Evolutionary conservation across 2,888 invertebrate genomes (phyloP).

Genomic region (Drosophila tanythrix): DNA sequence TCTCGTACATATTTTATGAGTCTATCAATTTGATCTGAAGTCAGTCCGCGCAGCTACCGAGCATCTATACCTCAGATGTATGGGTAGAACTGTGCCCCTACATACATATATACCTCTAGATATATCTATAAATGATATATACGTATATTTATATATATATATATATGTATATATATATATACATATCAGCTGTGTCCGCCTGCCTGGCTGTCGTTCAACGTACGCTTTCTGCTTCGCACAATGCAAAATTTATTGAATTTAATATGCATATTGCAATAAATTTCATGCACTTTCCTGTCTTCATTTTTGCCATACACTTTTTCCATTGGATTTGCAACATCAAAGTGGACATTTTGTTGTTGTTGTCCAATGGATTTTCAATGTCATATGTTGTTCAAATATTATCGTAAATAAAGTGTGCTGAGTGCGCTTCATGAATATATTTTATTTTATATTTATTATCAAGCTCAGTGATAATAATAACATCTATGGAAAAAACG

Average conservation of each 20-base stretch:
- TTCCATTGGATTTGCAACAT: slow-evolving; percentile 57
- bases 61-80: slow-evolving; percentile 54
- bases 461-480: not conserved
- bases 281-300: slow-evolving; percentile 53
- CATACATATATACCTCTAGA: not conserved
- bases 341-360: slow-evolving; percentile 43
- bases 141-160: slow-evolving; percentile 6
- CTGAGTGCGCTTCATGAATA: not conserved
- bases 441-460: not conserved
- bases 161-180: slow-evolving; percentile 5
- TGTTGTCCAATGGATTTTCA: slow-evolving; percentile 40
- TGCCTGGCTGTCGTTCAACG: slow-evolving; percentile 39
- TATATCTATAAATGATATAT: slow-evolving; percentile 4
- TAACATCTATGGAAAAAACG: not conserved
- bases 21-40: slow-evolving; percentile 68
- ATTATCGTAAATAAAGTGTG: slow-evolving; percentile 16
- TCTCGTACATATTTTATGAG: slow-evolving; percentile 59
- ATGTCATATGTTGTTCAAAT: slow-evolving; percentile 34
- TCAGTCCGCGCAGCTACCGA: slow-evolving; percentile 38
- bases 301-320: slow-evolving; percentile 10
- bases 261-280: slow-evolving; percentile 76
- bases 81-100: not conserved
- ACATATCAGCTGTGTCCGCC: slow-evolving; percentile 28
- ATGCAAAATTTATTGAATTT: slow-evolving; percentile 73
- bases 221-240: slow-evolving; percentile 21